Evolutionary conservation across 23 tunicate genomes (phyloP), one percentile per base, ranked within the genome.

Genomic region (Halocynthia roretzi): DNA sequence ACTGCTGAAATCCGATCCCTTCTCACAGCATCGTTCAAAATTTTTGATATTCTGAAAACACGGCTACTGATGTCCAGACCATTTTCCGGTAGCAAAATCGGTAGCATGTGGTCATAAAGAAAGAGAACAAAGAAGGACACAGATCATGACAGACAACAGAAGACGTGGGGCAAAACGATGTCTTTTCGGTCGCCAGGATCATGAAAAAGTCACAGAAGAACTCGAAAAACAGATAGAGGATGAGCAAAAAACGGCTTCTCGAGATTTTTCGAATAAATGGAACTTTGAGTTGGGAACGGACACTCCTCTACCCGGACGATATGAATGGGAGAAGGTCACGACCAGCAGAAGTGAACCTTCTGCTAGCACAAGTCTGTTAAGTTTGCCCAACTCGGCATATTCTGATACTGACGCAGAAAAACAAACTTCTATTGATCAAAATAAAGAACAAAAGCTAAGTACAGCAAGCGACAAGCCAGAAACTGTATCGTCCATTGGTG

Each of bases 141-240:
- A 57, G 54, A 83, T 63, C 75, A 80, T 79, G 84, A 67, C 95
- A 21, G 95, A 83, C 8, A 83, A 83, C 75, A 73, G 80, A 79
- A 78, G 80, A 60, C 86, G 83, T 61, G 85, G 84, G 23, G 87
- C 86, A 7, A 81, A 84, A 58, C 81, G 87, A 71, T 84, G 79
- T 52, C 65, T 88, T 5, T 83, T 83, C 75, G 84, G 82, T 61
- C 77, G 87, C 31, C 64, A 54, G 56, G 86, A 83, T 78, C 80
- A 85, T 12, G 62, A 60, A 54, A 49, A 19, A 5, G 64, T 51
- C 7, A 55, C 58, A 5, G 67, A 76, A 53, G 87, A 88, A 66
- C 62, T 88, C 18, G 77, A 80, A 7, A 50, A 48, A 50, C 82
- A 79, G 31, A 49, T 64, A 9, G 72, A 79, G 51, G 84, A 83